Evolutionary conservation across 1,140 invertebrate species (phyloP).

Genomic region (Pygmarrhopalites habei): DNA sequence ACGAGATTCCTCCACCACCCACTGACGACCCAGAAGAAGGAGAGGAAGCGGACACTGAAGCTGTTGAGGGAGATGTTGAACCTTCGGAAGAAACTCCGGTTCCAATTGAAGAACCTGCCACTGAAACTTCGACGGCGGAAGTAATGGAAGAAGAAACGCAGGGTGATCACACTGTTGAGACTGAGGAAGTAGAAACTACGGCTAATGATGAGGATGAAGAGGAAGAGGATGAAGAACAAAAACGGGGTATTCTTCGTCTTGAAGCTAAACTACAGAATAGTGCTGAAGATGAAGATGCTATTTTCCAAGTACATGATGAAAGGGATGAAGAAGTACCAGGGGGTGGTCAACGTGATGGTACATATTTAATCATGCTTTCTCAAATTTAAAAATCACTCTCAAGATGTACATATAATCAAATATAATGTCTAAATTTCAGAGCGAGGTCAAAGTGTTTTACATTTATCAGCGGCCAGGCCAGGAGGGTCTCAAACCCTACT

Average conservation of each 20-base stretch:
- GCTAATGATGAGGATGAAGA: constrained; percentile 12
- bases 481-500: constrained; percentile 31
- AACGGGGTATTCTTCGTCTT: constrained; percentile 7
- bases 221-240: constrained; percentile 28
- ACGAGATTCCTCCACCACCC: neutral
- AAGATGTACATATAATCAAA: too few relatives aligned
- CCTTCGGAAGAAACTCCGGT: neutral
- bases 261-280: too few relatives aligned
- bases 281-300: constrained; percentile 34
- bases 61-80: neutral
- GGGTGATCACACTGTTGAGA: neutral
- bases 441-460: constrained; percentile 78
- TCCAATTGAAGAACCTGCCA: neutral
- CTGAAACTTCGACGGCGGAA: neutral
- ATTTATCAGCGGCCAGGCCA: constrained; percentile 70
- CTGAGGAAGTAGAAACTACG: neutral
- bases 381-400: too few relatives aligned
- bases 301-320: neutral
- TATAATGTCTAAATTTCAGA: constrained; percentile 45
- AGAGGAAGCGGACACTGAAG: neutral
- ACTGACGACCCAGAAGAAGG: neutral
- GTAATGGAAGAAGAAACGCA: neutral
- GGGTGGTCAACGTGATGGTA: constrained; percentile 11
- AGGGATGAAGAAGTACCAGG: constrained; percentile 16
- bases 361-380: neutral